A percentile compares a stretch with the other conserved stretches of the same genome.
Evolutionary conservation across 2,113 vertebrate genomes (phyloP).

Genomic region (Hydropotes inermis): DNA sequence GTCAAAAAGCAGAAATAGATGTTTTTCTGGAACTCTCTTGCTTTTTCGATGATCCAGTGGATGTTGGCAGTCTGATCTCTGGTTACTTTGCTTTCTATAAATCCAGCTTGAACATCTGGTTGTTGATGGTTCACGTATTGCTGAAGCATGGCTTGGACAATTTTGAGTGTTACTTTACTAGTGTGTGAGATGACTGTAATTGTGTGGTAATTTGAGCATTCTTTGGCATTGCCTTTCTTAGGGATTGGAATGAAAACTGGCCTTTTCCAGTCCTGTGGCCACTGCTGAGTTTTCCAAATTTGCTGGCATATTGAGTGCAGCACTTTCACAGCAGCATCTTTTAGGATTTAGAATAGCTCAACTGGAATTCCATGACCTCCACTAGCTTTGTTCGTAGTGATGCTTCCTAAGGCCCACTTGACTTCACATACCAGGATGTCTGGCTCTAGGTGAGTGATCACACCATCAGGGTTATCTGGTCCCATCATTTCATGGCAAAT

Average conservation of each 20-base stretch:
- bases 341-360: not conserved
- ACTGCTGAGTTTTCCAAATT: not conserved
- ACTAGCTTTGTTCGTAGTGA: not conserved
- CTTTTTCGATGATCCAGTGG: not conserved
- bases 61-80: not conserved
- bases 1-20: not conserved
- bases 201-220: not conserved
- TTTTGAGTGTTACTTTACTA: not conserved
- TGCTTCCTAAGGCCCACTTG: not conserved
- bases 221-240: not conserved
- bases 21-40: not conserved
- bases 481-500: not conserved
- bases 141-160: not conserved
- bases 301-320: not conserved
- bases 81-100: not conserved
- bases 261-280: not conserved
- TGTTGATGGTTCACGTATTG: not conserved
- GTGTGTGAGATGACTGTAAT: not conserved
- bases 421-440: not conserved
- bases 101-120: not conserved
- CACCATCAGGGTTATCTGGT: not conserved
- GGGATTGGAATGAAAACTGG: not conserved
- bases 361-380: not conserved
- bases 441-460: not conserved
- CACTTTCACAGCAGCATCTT: not conserved